Percentiles rank a stretch among this genome's conserved stretches.
Evolutionary conservation across 2,113 vertebrate genomes (phyloP).

Genomic region (Pampusana beccarii): DNA sequence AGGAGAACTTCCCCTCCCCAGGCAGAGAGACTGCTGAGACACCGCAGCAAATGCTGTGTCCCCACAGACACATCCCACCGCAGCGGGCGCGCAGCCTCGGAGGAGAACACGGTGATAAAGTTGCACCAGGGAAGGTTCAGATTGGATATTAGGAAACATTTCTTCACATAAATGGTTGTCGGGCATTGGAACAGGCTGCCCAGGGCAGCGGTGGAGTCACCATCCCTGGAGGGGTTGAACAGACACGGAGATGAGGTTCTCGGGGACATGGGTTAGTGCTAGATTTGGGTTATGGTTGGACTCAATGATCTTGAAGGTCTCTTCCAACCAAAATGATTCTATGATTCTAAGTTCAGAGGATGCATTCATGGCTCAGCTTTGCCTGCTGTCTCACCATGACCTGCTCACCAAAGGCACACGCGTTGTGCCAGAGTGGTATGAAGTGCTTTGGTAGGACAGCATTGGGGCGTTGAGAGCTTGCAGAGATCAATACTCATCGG

Average conservation of each 20-base stretch:
- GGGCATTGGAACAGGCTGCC: too few relatives aligned
- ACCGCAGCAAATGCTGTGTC: fast-evolving
- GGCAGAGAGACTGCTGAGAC: background rate
- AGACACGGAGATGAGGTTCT: too few relatives aligned
- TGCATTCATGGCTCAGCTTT: background rate
- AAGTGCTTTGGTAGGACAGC: background rate
- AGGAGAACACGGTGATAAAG: background rate
- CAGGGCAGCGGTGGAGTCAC: too few relatives aligned
- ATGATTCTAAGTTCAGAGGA: background rate
- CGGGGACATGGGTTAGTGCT: too few relatives aligned
- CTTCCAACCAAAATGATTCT: too few relatives aligned
- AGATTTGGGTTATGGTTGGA: too few relatives aligned
- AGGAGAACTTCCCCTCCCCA: background rate
- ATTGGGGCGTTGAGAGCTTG: background rate
- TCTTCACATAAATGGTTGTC: too few relatives aligned
- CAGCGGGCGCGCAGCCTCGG: background rate
- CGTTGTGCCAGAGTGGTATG: fast-evolving
- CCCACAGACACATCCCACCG: fast-evolving
- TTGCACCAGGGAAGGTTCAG: background rate
- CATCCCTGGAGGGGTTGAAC: too few relatives aligned
- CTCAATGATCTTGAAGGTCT: too few relatives aligned
- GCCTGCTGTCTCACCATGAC: background rate
- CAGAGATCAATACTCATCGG: background rate
- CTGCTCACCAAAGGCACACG: background rate
- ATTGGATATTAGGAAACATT: too few relatives aligned